Evolutionary conservation across 2,888 invertebrate genomes (phyloP).

Genomic region (Morpho achilles): DNA sequence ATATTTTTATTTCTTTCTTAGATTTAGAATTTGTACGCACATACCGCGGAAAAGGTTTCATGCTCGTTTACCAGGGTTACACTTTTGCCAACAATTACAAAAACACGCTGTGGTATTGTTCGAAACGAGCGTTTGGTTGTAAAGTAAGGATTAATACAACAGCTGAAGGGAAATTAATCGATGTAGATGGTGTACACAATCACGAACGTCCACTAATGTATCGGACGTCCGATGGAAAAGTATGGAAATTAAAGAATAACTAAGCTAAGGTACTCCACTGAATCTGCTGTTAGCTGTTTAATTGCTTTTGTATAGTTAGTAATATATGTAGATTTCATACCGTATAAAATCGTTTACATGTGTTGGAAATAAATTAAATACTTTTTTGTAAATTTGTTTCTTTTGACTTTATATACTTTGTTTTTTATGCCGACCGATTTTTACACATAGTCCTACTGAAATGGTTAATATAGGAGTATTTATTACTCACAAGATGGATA

Average conservation of each 20-base stretch:
- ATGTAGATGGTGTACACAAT: slow-evolving; percentile 29
- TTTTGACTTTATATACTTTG: too few relatives aligned
- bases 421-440: too few relatives aligned
- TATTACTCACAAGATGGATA: too few relatives aligned
- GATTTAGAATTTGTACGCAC: slow-evolving; percentile 24
- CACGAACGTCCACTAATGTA: slow-evolving; percentile 21
- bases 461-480: too few relatives aligned
- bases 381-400: too few relatives aligned
- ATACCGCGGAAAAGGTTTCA: slow-evolving; percentile 11
- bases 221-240: slow-evolving; percentile 9
- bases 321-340: too few relatives aligned
- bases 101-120: slow-evolving; percentile 33
- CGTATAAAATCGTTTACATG: too few relatives aligned
- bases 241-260: slow-evolving; percentile 3
- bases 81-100: slow-evolving; percentile 35
- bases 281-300: too few relatives aligned
- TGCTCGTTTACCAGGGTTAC: slow-evolving; percentile 19
- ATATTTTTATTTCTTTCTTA: slow-evolving; percentile 5
- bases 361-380: too few relatives aligned
- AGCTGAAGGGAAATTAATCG: slow-evolving; percentile 21
- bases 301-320: too few relatives aligned
- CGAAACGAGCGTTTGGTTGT: slow-evolving; percentile 13
- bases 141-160: slow-evolving; percentile 13
- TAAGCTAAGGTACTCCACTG: too few relatives aligned
- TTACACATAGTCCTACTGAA: too few relatives aligned